phyloP scores from a whole-genome alignment of 2,113 vertebrate genomes.

The Shinisaurus crocodilurus region DNA sequence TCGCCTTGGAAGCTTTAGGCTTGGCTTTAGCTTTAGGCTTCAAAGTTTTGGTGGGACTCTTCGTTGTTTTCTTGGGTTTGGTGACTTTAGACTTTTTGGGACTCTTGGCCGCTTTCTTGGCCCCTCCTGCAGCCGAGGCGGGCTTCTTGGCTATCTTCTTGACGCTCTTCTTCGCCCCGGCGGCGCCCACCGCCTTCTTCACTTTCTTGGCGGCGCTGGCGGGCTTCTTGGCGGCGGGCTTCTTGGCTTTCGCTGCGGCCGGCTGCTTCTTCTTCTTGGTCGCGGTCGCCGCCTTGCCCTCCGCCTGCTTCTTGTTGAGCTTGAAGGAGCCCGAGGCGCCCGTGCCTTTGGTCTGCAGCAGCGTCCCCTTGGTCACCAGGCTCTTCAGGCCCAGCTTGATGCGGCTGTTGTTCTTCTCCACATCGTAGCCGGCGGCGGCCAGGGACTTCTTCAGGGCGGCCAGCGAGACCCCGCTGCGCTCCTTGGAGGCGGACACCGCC shows the following conservation, averaged over 20 bases:
- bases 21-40: not conserved
- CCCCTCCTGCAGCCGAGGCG: not conserved
- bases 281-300: constrained; percentile 12
- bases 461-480: constrained; percentile 20
- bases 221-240: constrained; percentile 22
- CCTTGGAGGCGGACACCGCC: no score
- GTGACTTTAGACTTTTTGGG: not conserved
- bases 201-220: constrained; percentile 22
- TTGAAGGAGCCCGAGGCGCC: constrained; percentile 73
- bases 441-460: constrained; percentile 53
- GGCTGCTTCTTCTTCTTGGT: constrained; percentile 42
- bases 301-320: constrained; percentile 59
- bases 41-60: not conserved
- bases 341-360: constrained; percentile 70
- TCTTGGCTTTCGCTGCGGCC: constrained; percentile 24
- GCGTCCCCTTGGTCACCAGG: constrained; percentile 65
- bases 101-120: not conserved
- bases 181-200: constrained; percentile 17
- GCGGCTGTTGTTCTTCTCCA: constrained; percentile 80
- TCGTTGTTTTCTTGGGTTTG: not conserved
- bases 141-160: constrained; percentile 63
- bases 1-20: not conserved
- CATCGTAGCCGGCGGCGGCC: constrained; percentile 79
- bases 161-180: constrained; percentile 16
- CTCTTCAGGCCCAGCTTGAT: constrained; percentile 69